A percentile compares a stretch with the other conserved stretches of the same genome.
Conservation (phyloP, 2,113 vertebrate genomes). For the Pteruthius melanotis region DNA sequence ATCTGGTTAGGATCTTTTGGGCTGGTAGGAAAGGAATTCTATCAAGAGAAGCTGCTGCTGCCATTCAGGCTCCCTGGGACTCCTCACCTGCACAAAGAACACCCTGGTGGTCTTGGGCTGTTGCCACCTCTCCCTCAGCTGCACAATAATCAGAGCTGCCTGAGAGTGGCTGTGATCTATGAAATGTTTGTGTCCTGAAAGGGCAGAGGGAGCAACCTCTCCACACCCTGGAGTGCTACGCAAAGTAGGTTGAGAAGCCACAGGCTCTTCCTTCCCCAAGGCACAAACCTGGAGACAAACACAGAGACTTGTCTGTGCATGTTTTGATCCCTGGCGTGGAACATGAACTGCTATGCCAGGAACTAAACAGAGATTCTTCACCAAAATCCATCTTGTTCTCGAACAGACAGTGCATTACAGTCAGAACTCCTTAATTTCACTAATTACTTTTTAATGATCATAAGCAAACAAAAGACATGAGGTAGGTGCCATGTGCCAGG, state of each 20-base stretch:
- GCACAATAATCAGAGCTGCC: neutral
- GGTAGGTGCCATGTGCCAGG: slow-evolving; percentile 5
- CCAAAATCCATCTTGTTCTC: neutral
- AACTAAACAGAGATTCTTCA: neutral
- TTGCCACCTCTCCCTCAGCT: neutral
- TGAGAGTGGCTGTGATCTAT: neutral
- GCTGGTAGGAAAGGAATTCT: neutral
- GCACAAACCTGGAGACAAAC: neutral
- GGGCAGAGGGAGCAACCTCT: neutral
- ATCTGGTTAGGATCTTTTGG: neutral
- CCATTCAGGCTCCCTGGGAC: neutral
- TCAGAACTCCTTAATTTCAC: slow-evolving; percentile 30
- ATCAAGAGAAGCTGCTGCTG: neutral
- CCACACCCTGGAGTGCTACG: neutral
- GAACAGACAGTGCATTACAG: neutral
- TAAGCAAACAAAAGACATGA: slow-evolving; percentile 36
- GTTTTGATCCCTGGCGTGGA: neutral
- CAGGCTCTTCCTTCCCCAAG: neutral
- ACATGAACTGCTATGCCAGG: neutral
- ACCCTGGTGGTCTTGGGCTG: neutral
- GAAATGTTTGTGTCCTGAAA: neutral
- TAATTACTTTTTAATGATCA: slow-evolving; percentile 72
- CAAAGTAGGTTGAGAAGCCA: neutral
- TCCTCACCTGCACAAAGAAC: neutral
- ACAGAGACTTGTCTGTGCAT: neutral